Evolutionary conservation across 2,888 invertebrate species (phyloP).

Genomic region (Melinaea marsaeus): DNA sequence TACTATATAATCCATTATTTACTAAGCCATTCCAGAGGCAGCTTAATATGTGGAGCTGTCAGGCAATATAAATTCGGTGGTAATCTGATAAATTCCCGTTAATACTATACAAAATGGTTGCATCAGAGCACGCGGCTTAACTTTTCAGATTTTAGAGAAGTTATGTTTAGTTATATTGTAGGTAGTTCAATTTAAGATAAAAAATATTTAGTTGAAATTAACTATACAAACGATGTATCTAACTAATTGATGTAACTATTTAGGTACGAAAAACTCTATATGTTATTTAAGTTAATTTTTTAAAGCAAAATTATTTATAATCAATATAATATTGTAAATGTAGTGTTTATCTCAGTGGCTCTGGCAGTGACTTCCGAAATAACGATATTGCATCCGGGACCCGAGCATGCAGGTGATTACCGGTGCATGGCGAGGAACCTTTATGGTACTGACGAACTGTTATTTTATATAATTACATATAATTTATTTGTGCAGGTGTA

Average conservation of each 20-base stretch:
- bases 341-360: conserved; percentile 47
- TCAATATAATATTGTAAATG: background rate
- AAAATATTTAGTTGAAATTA: too few species aligned
- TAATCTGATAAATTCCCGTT: conserved; percentile 34
- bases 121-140: conserved; percentile 16
- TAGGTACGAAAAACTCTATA: too few species aligned
- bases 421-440: conserved; percentile 81
- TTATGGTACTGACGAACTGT: conserved; percentile 79
- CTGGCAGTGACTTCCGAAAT: conserved; percentile 79
- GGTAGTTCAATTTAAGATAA: too few species aligned
- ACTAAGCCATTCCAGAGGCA: conserved; percentile 25
- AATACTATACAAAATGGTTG: conserved; percentile 21
- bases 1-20: conserved; percentile 25
- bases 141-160: conserved; percentile 8
- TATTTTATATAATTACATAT: too few species aligned
- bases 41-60: conserved; percentile 34
- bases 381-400: conserved; percentile 79
- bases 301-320: background rate
- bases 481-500: too few species aligned
- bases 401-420: conserved; percentile 82
- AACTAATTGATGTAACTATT: too few species aligned
- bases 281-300: too few species aligned
- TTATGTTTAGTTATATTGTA: too few species aligned
- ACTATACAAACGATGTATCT: too few species aligned
- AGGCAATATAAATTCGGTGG: conserved; percentile 34